phyloP scores from a whole-genome alignment of 1,140 invertebrate species.

The Trigoniulus corallinus region DNA sequence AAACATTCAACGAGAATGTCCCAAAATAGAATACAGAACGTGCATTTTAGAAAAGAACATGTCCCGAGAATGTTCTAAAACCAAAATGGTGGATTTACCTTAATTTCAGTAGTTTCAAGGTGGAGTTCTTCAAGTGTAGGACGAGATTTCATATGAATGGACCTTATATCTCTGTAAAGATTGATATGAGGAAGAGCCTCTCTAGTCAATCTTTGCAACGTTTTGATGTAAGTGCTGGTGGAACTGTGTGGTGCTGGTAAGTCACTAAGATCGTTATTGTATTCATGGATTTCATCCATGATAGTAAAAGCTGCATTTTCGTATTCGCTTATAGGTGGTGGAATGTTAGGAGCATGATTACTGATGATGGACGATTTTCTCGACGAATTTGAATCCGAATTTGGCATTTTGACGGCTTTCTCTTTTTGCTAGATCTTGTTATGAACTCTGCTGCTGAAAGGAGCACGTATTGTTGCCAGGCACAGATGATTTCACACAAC shows the following conservation, averaged over 20 bases:
- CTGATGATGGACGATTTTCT: not conserved
- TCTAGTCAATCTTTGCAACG: constrained; percentile 68
- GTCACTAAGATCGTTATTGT: not conserved
- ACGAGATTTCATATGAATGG: constrained; percentile 64
- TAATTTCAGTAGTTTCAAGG: constrained; percentile 7
- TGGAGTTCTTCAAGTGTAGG: constrained; percentile 87
- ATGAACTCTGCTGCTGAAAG: too few species aligned
- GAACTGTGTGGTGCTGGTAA: not conserved
- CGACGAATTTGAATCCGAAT: not conserved
- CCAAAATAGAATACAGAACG: too few species aligned
- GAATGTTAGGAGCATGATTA: not conserved
- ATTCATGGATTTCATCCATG: not conserved
- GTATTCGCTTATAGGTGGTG: not conserved
- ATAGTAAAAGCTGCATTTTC: not conserved
- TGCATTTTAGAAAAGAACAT: too few species aligned
- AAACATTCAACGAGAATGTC: too few species aligned
- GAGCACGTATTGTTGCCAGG: too few species aligned
- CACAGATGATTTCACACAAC: too few species aligned
- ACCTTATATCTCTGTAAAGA: constrained; percentile 82
- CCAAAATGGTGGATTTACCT: too few species aligned
- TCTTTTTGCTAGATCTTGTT: too few species aligned
- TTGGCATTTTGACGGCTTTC: too few species aligned
- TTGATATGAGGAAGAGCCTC: constrained; percentile 79
- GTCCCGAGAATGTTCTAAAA: constrained; percentile 46
- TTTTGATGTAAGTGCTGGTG: constrained; percentile 47